These are phyloP conservation scores for Anoplolepis gracilipes DNA, from an alignment of 1,140 invertebrate species.

Conservation along the genomic window DNA sequence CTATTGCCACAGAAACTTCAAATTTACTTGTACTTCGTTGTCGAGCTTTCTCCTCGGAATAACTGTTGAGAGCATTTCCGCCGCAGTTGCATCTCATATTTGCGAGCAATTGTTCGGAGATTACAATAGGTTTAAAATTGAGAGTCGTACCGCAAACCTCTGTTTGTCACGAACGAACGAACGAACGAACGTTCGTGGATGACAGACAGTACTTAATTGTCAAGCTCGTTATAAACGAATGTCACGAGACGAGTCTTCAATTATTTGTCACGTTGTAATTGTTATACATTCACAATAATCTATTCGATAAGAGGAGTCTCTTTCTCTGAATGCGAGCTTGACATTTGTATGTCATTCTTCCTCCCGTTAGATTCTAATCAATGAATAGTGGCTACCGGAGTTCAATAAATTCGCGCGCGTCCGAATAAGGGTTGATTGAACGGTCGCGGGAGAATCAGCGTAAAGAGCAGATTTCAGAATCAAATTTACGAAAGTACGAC, in stretches of 20 bases:
- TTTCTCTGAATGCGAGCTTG: no score
- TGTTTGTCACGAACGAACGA: constrained; percentile 2
- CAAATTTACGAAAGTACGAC: constrained; percentile 24
- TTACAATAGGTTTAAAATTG: constrained; percentile 22
- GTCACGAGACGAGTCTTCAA: background rate
- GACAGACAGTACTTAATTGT: no score
- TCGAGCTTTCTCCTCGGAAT: background rate
- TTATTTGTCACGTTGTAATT: background rate
- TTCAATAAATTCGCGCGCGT: constrained; percentile 7
- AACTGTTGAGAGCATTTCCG: constrained; percentile 17
- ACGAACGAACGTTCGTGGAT: background rate
- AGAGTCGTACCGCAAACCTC: background rate
- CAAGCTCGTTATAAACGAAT: background rate
- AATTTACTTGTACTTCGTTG: constrained; percentile 30
- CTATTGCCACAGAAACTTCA: background rate
- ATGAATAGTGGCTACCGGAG: constrained; percentile 18
- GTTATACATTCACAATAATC: background rate
- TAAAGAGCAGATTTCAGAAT: constrained; percentile 42
- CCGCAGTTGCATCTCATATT: constrained; percentile 1
- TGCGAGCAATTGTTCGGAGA: constrained; percentile 43
- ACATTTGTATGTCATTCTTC: background rate
- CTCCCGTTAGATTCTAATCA: background rate
- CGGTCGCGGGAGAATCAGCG: constrained; percentile 10
- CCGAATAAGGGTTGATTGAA: constrained; percentile 18
- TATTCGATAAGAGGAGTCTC: background rate